Base-by-base conservation (phyloP, 2,888 invertebrate species). In the Lysandra bellargus region DNA sequence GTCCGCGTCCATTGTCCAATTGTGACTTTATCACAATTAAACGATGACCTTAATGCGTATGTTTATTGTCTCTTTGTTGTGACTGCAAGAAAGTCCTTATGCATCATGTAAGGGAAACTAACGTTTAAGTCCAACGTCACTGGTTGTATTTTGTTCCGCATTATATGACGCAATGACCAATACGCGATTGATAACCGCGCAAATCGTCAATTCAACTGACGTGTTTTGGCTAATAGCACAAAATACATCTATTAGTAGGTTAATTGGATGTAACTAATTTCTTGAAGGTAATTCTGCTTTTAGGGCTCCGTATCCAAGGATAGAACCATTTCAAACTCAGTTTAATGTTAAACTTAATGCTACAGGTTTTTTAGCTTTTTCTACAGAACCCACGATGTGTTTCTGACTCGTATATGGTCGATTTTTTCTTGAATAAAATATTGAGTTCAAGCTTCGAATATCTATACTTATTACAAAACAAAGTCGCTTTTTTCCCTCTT, bases 21-120 rank as follows among this genome's bases (percentile, higher is more conserved):
- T 64, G 64, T 64, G 12, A 64, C 64, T 64, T 64, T 64, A 64
- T 64, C 30, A 64, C 12, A 30, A 64, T 64, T 64, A 30, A 64
- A 64, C 64, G 12, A 30, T 64, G 64, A 64, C 64, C 64, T 64
- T 64, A 64, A 64, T 64, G 64, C 53, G 30, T 53, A 49, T 23
- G 76, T 57, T 76, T 40, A 69, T 77, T 49, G 5, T 33, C 12
- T n/a, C 49, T 80, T 77, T 72, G 30, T 23, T 64, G 23, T 30
- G 9, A 30, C 64, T 64, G 64, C 30, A 64, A 30, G 12, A 64
- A 64, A 64, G 23, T 61, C 61, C 23, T 64, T 57, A 57, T 61
- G 23, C 23, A 23, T 61, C 23, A 61, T 23, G 61, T 69, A 69
- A 33, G 69, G 69, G 69, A 33, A 69, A 69, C 33, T 69, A 69